These are phyloP conservation scores for Wasmannia auropunctata DNA, from an alignment of 1,140 invertebrate species.

Conservation along the genomic window DNA sequence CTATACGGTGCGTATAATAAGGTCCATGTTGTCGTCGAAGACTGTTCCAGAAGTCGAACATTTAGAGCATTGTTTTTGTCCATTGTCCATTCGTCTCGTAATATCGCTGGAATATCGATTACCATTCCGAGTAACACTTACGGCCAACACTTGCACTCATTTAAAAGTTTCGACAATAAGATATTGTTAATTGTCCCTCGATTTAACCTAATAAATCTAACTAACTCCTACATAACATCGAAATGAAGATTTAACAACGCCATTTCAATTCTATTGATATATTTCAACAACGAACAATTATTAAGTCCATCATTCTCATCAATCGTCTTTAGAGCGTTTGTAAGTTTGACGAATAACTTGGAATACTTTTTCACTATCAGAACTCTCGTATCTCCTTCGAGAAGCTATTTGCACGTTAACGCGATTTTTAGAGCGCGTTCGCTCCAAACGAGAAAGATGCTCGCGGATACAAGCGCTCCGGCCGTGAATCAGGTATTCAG, in stretches of 20 bases:
- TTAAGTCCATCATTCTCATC: background rate
- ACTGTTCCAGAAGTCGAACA: constrained; percentile 51
- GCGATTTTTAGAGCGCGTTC: constrained; percentile 5
- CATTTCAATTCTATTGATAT: background rate
- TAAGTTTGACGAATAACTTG: background rate
- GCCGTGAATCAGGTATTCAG: constrained; percentile 67
- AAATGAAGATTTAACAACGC: background rate
- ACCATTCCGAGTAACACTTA: constrained; percentile 49
- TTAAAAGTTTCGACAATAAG: constrained; percentile 5
- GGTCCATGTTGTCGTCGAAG: constrained; percentile 59
- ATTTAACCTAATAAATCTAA: background rate
- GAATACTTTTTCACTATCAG: background rate
- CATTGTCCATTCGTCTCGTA: constrained; percentile 48
- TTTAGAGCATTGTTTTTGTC: constrained; percentile 59
- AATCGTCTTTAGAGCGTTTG: background rate
- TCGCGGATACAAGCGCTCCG: constrained; percentile 52
- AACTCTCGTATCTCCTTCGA: background rate
- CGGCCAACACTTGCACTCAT: background rate
- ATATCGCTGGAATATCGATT: constrained; percentile 64
- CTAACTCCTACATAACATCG: background rate
- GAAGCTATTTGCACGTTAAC: constrained; percentile 6
- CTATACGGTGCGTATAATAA: constrained; percentile 47
- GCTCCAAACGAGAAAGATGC: constrained; percentile 18
- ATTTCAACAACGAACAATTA: background rate
- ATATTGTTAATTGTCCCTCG: constrained; percentile 6